Base-by-base conservation (phyloP, 2,113 vertebrate species). In the Noctilio leporinus region DNA sequence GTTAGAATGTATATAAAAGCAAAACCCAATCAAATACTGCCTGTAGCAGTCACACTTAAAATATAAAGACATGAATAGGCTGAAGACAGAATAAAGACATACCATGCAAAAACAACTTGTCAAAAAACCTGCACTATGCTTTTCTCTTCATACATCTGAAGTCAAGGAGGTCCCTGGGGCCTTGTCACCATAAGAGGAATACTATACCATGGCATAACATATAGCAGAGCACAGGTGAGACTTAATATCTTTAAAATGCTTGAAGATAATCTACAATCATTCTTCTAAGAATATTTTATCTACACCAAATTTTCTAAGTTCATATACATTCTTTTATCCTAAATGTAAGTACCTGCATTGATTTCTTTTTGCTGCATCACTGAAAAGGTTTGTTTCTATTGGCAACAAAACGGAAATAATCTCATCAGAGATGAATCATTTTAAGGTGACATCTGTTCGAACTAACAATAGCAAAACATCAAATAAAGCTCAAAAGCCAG, bases 401-500 rank as follows among this genome's bases (percentile, higher is more conserved):
- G 86, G 69, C 33, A 80, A 73, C 45, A 33, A 95, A 78, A 73
- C 1, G 95, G 64, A 75, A 67, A 92, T 81, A 76, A 76, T 78
- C 53, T 78, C 90, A 64, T 35, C 57, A 49, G 40, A 17, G 64
- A 77, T 88, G 19, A 91, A 53, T 75, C 82, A 83, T 22, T 72
- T 96, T 64, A 84, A 86, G 75, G 81, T 72, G 78, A 77, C 57
- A 93, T 87, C 64, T 95, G 65, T 77, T 89, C 53, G 8, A 40
- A 91, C 62, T 83, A 82, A 82, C 49, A 94, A 77, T 17, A 57
- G 9, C 47, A 83, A 92, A 86, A 49, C 47, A 96, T 57, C n/a
- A 81, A 67, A 59, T 65, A 76, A 89, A 88, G 30, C 51, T 70
- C 64, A 57, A 67, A 85, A 59, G 40, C 35, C 45, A 65, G 45